phyloP scores from a whole-genome alignment of 2,888 invertebrate species.

The Aspidiotus rigidus region DNA sequence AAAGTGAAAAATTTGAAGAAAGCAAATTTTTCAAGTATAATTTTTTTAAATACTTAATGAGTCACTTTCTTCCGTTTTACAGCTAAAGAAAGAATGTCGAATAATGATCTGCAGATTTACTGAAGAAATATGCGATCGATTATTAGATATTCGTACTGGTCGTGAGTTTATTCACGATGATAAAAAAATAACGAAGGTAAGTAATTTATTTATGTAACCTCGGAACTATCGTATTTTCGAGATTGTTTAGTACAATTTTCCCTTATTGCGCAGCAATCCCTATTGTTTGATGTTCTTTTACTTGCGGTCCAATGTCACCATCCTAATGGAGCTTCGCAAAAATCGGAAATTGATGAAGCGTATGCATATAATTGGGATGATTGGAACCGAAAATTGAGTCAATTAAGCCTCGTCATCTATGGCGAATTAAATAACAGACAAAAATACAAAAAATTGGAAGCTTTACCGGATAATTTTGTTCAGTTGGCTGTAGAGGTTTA shows the following conservation, averaged over 20 bases:
- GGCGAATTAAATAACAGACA: conserved; percentile 16
- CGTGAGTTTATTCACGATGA: too few relatives aligned
- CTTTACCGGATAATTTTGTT: conserved; percentile 32
- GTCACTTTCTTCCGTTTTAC: background rate
- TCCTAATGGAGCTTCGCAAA: conserved; percentile 12
- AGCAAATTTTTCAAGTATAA: background rate
- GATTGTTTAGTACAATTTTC: too few relatives aligned
- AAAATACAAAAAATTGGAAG: conserved; percentile 7
- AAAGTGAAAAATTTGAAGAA: background rate
- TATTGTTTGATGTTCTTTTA: conserved; percentile 13
- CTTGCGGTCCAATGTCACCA: conserved; percentile 24
- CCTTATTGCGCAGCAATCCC: too few relatives aligned
- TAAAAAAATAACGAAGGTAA: too few relatives aligned
- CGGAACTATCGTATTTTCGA: too few relatives aligned
- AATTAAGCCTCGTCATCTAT: conserved; percentile 41
- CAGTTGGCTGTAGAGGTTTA: conserved; percentile 37
- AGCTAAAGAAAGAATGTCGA: conserved; percentile 29
- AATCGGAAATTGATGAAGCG: conserved; percentile 37
- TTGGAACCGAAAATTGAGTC: conserved; percentile 45
- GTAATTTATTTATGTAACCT: too few relatives aligned
- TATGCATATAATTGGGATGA: conserved; percentile 44
- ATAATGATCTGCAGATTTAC: conserved; percentile 22
- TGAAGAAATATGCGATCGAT: conserved; percentile 9
- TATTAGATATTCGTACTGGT: background rate
- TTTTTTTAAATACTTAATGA: background rate